Evolutionary conservation across 2,113 vertebrate genomes (phyloP).

Genomic region (Coturnix japonica): DNA sequence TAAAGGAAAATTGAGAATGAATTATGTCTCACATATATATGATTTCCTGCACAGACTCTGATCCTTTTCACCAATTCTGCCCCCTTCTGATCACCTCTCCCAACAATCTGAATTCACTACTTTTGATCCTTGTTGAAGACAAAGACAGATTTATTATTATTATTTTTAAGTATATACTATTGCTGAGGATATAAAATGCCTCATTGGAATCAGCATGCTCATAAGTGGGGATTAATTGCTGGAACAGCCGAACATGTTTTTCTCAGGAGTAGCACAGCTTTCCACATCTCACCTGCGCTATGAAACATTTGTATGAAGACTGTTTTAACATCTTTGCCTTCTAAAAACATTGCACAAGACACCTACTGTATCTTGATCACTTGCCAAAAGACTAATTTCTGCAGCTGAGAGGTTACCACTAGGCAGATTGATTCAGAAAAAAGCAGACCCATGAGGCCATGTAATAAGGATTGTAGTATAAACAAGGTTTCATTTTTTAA

Average conservation of each 20-base stretch:
- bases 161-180: neutral
- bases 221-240: constrained; percentile 29
- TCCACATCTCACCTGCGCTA: constrained; percentile 19
- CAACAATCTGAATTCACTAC: constrained; percentile 31
- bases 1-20: constrained; percentile 29
- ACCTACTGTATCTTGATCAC: constrained; percentile 40
- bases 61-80: neutral
- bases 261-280: constrained; percentile 58
- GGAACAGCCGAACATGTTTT: constrained; percentile 47
- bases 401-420: constrained; percentile 58
- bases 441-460: constrained; percentile 54
- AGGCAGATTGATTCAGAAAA: constrained; percentile 34
- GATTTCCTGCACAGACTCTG: constrained; percentile 57
- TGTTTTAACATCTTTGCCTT: constrained; percentile 65
- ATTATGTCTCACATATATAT: constrained; percentile 36
- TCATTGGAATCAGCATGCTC: constrained; percentile 46
- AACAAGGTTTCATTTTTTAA: constrained; percentile 18
- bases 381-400: constrained; percentile 75
- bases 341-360: constrained; percentile 61
- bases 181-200: constrained; percentile 34
- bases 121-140: constrained; percentile 36
- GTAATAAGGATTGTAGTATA: constrained; percentile 59
- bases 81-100: constrained; percentile 24
- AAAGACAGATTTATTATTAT: constrained; percentile 14
- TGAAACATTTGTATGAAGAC: constrained; percentile 4